Percentiles rank a stretch among this genome's conserved stretches.
Conservation (phyloP, 1,140 invertebrate genomes). For the Heliconius himera region DNA sequence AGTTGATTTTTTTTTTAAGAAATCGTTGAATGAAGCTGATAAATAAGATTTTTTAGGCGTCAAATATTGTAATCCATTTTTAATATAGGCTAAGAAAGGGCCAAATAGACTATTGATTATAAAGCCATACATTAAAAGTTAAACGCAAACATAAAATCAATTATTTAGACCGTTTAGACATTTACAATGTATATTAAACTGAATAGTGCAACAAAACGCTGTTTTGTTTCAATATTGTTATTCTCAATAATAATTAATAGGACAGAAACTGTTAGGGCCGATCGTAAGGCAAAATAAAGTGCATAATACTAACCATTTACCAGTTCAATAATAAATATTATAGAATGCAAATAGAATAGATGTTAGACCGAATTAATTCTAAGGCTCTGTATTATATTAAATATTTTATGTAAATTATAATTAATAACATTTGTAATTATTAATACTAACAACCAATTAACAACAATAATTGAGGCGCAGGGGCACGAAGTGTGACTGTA, state of each 20-base stretch:
- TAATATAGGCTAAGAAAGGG: no score
- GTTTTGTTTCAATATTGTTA: constrained; percentile 27
- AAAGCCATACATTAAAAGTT: neutral
- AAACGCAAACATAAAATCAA: neutral
- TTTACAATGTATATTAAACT: constrained; percentile 12
- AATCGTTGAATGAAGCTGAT: no score
- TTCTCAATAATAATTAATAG: constrained; percentile 38
- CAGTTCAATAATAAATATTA: constrained; percentile 24
- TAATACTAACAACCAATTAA: no score
- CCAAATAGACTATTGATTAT: no score
- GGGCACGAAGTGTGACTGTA: no score
- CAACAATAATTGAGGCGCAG: no score
- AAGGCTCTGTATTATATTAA: no score
- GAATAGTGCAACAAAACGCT: constrained; percentile 3
- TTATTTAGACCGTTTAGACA: neutral
- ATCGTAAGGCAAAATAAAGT: constrained; percentile 32
- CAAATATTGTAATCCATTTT: no score
- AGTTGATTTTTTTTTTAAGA: no score
- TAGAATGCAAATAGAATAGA: neutral
- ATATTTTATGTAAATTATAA: no score
- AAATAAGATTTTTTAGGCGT: no score
- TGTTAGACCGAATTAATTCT: neutral
- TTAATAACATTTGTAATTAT: no score
- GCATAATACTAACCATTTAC: constrained; percentile 38
- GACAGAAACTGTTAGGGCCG: constrained; percentile 26